phyloP scores from a whole-genome alignment of 1,140 invertebrate species.

The Lasaia peninsularis region DNA sequence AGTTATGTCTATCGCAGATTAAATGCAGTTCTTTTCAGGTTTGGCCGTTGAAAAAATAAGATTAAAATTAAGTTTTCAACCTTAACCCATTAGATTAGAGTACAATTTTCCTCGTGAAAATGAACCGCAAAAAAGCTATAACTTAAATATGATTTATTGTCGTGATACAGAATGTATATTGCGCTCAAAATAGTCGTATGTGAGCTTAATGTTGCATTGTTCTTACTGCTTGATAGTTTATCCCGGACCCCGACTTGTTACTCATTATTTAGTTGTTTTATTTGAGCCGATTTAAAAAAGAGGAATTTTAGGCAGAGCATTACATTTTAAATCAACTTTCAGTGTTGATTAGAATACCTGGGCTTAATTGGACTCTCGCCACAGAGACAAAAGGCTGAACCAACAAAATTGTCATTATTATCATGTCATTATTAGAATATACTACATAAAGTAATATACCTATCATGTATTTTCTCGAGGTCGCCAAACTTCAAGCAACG shows the following conservation, averaged over 20 bases:
- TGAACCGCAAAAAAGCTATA: background rate
- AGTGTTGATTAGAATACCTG: too few relatives aligned
- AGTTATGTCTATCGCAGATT: background rate
- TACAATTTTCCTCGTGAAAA: background rate
- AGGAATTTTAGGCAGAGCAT: too few relatives aligned
- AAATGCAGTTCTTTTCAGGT: background rate
- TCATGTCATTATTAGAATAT: too few relatives aligned
- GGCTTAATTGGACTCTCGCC: too few relatives aligned
- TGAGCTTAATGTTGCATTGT: slow-evolving; percentile 7
- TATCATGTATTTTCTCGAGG: too few relatives aligned
- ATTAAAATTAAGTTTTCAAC: background rate
- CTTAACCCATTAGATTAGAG: background rate
- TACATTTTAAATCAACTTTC: too few relatives aligned
- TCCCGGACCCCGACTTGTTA: background rate
- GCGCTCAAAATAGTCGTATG: slow-evolving; percentile 1
- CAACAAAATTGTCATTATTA: too few relatives aligned
- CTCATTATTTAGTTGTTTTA: too few relatives aligned
- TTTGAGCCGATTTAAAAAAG: too few relatives aligned
- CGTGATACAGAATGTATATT: slow-evolving; percentile 2
- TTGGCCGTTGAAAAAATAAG: background rate
- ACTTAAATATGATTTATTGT: slow-evolving; percentile 11
- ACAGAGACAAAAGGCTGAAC: too few relatives aligned
- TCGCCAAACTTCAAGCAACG: too few relatives aligned
- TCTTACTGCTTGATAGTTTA: slow-evolving; percentile 1
- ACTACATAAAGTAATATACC: too few relatives aligned